These are phyloP conservation scores for Coelopa frigida DNA, from an alignment of 1,140 invertebrate species.

Conservation along the genomic window DNA sequence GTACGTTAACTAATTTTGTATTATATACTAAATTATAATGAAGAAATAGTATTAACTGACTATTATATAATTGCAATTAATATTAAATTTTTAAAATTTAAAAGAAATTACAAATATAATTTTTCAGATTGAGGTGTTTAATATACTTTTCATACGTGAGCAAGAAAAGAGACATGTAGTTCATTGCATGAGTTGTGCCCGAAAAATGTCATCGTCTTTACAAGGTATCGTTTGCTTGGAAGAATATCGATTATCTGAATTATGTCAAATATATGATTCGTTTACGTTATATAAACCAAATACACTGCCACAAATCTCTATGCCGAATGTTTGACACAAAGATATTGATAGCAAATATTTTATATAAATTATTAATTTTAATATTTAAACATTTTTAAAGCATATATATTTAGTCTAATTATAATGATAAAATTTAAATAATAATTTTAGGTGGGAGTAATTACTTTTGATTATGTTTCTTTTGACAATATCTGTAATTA, in stretches of 20 bases:
- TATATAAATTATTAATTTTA: no score
- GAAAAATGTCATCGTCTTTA: slow-evolving; percentile 74
- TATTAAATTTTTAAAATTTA: background rate
- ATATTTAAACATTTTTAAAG: no score
- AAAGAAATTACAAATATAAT: background rate
- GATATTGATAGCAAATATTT: background rate
- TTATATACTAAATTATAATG: background rate
- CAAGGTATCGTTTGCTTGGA: slow-evolving; percentile 93
- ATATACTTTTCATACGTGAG: slow-evolving; percentile 94
- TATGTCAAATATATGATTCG: slow-evolving; percentile 85
- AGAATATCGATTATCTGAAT: slow-evolving; percentile 87
- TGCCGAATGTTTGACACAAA: slow-evolving; percentile 1
- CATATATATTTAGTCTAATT: no score
- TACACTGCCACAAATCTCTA: slow-evolving; percentile 13
- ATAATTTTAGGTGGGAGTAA: no score
- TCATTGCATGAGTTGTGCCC: slow-evolving; percentile 93
- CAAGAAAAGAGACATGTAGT: slow-evolving; percentile 96
- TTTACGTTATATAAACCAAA: slow-evolving; percentile 63
- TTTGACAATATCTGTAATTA: no score
- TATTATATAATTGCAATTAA: background rate
- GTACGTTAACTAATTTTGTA: slow-evolving; percentile 55
- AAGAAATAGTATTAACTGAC: background rate
- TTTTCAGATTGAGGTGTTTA: slow-evolving; percentile 91
- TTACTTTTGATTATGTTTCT: no score
- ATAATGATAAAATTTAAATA: no score